Conservation (phyloP, 2,888 invertebrate genomes). For the Cyclophora albipunctata region DNA sequence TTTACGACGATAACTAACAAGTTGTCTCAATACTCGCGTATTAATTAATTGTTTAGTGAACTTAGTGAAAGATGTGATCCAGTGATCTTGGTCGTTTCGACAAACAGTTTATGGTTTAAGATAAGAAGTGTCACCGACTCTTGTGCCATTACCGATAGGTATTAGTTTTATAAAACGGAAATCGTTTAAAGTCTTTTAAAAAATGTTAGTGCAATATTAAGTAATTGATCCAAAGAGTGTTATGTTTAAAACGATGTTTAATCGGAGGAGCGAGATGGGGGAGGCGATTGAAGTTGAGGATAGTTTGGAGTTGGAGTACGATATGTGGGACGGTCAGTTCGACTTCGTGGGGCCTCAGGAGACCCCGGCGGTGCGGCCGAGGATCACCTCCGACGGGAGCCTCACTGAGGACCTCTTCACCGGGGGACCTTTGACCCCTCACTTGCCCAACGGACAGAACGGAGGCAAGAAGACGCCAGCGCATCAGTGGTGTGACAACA, state of each 20-base stretch:
- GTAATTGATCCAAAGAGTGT: conserved; percentile 54
- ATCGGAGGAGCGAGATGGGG: conserved; percentile 61
- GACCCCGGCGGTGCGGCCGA: conserved; percentile 43
- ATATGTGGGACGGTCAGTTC: conserved; percentile 93
- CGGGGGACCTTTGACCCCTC: conserved; percentile 62
- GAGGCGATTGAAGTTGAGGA: conserved; percentile 69
- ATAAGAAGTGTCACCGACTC: conserved; percentile 23
- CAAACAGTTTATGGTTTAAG: conserved; percentile 24
- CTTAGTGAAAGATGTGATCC: conserved; percentile 49
- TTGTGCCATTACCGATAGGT: conserved; percentile 61
- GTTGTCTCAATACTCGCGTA: conserved; percentile 7
- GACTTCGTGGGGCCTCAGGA: conserved; percentile 83
- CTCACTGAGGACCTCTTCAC: conserved; percentile 67
- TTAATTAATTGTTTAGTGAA: conserved; percentile 14
- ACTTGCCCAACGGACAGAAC: conserved; percentile 63
- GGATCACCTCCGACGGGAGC: conserved; percentile 58
- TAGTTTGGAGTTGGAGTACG: conserved; percentile 85
- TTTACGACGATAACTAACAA: conserved; percentile 64
- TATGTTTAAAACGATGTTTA: conserved; percentile 69
- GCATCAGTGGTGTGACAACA: conserved; percentile 75
- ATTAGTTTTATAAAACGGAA: conserved; percentile 47
- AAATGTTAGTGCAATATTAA: conserved; percentile 53
- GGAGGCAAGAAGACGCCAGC: conserved; percentile 74
- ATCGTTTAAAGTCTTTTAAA: conserved; percentile 50
- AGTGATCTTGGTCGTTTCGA: conserved; percentile 35